These are phyloP conservation scores for Lepidochrysops patricia DNA, from an alignment of 2,888 invertebrate species.

Conservation along the genomic window DNA sequence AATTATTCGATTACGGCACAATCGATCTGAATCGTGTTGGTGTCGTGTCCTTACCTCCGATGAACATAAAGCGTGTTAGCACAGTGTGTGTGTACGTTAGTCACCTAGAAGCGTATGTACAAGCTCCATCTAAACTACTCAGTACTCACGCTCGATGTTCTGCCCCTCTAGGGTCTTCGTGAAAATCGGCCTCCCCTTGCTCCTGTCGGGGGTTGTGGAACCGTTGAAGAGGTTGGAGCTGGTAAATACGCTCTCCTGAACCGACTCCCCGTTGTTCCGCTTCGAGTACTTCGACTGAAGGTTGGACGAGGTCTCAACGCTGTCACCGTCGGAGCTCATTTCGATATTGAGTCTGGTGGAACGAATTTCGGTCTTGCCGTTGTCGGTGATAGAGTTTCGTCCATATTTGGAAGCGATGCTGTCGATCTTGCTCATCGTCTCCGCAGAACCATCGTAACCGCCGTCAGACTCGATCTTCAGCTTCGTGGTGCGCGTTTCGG, in stretches of 20 bases:
- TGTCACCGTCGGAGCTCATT: constrained; percentile 42
- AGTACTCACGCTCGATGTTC: constrained; percentile 85
- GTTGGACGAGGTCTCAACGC: constrained; percentile 29
- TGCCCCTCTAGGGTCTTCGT: constrained; percentile 83
- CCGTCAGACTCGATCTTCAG: constrained; percentile 34
- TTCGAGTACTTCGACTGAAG: constrained; percentile 28
- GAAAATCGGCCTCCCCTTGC: constrained; percentile 80
- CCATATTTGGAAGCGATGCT: constrained; percentile 44
- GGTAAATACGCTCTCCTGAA: constrained; percentile 47
- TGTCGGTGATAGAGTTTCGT: constrained; percentile 37
- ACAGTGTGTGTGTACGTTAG: constrained; percentile 60
- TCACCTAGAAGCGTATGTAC: constrained; percentile 66
- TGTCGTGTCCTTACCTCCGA: constrained; percentile 6
- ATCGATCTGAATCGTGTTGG: constrained; percentile 17
- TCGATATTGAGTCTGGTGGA: constrained; percentile 40
- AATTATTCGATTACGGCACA: constrained; percentile 20
- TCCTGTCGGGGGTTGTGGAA: constrained; percentile 39
- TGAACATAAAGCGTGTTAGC: constrained; percentile 50
- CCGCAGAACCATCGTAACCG: constrained; percentile 37
- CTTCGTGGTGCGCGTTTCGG: constrained; percentile 44
- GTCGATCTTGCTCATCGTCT: constrained; percentile 12
- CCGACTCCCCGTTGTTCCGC: constrained; percentile 36
- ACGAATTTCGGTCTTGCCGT: constrained; percentile 39
- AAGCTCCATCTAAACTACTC: constrained; percentile 58
- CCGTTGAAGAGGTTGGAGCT: constrained; percentile 52